Base-by-base conservation (phyloP, 2,888 invertebrate genomes). In the Dicranocentrus wangi region DNA sequence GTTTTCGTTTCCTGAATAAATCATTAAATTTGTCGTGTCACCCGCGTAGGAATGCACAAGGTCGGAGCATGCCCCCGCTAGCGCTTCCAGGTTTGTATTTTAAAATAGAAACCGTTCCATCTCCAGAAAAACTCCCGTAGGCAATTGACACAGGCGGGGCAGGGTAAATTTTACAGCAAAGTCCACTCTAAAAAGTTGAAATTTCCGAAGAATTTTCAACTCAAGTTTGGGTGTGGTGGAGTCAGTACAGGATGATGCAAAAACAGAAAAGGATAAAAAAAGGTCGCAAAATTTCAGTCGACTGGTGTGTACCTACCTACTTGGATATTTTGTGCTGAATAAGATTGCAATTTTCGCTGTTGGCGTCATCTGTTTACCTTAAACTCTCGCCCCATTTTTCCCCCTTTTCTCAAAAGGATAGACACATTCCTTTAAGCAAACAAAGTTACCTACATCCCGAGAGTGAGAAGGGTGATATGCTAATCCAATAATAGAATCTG, bases 361-460 rank as follows among this genome's bases (percentile, higher is more conserved):
- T 19, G 53, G 53, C 53, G 53, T n/a, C 53, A 53, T 21, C 10
- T 53, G 53, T 53, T 53, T 53, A 53, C 53, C 17, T 53, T 53
- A 53, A 53, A 21, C 19, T 17, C 21, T 53, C 21, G 19, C 21
- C 53, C 53, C n/a, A 19, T 53, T 21, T 53, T 21, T 21, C 21
- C 10, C 53, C 53, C 19, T 53, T 53, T 21, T 53, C 19, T 21
- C 53, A 17, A 21, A 19, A 53, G n/a, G n/a, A n/a, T n/a, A n/a
- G n/a, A n/a, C n/a, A n/a, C n/a, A n/a, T n/a, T n/a, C n/a, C n/a
- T n/a, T n/a, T n/a, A n/a, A n/a, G n/a, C n/a, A n/a, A n/a, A 10
- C 53, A 21, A 19, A 13, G 17, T 53, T 53, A 17, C n/a, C 10
- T 19, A 53, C 53, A 53, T 10, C 10, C 21, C 8, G 19, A 53